phyloP scores from a whole-genome alignment of 1,140 invertebrate genomes.

The Sarcophaga bullata region DNA sequence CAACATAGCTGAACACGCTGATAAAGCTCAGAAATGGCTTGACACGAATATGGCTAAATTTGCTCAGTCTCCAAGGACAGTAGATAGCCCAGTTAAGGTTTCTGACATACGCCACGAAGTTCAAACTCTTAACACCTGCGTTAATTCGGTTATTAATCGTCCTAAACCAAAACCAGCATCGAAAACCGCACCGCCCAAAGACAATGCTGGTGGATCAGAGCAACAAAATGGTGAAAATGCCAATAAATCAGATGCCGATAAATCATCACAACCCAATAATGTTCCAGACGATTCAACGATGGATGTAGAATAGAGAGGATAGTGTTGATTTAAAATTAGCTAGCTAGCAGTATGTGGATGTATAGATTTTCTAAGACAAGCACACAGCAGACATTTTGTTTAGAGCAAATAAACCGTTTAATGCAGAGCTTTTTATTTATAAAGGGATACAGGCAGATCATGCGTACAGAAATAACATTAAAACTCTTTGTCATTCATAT shows the following conservation, averaged over 20 bases:
- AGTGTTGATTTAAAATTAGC: not conserved
- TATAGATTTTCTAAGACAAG: constrained; percentile 38
- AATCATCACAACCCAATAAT: constrained; percentile 38
- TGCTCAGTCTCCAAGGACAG: constrained; percentile 70
- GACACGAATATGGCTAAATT: constrained; percentile 75
- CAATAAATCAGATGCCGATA: constrained; percentile 42
- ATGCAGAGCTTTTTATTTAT: constrained; percentile 19
- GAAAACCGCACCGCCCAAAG: constrained; percentile 54
- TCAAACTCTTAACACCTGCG: constrained; percentile 65
- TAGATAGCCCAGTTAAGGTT: constrained; percentile 78
- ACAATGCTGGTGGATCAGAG: constrained; percentile 51
- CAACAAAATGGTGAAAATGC: constrained; percentile 56
- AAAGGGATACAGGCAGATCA: constrained; percentile 11
- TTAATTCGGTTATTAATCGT: constrained; percentile 64
- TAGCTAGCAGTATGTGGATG: constrained; percentile 26
- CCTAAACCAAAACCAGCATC: constrained; percentile 65
- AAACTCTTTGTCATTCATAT: not conserved
- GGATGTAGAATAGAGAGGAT: constrained; percentile 47
- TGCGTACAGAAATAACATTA: not conserved
- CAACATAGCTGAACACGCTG: constrained; percentile 72
- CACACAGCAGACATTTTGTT: constrained; percentile 30
- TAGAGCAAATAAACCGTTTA: constrained; percentile 17
- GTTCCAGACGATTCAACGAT: constrained; percentile 47
- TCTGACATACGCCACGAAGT: constrained; percentile 79
- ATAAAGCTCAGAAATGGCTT: constrained; percentile 77